phyloP scores from a whole-genome alignment of 2,113 vertebrate species.

The Pyxicephalus adspersus region DNA sequence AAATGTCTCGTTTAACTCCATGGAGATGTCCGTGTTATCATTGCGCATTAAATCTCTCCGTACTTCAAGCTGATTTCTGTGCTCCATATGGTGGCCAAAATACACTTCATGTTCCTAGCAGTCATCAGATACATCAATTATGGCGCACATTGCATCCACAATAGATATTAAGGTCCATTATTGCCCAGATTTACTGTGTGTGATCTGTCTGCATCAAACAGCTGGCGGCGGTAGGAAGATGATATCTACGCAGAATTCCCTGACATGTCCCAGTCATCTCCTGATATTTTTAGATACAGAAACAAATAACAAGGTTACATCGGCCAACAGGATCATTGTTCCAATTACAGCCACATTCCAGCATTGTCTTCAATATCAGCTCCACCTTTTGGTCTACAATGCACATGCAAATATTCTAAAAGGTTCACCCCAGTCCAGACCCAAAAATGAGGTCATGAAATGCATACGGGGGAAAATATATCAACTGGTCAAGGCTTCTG shows the following conservation, averaged over 20 bases:
- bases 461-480: too few relatives aligned
- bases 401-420: neutral
- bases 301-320: conserved; percentile 53
- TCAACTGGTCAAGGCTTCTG: too few relatives aligned
- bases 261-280: conserved; percentile 55
- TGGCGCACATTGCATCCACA: neutral
- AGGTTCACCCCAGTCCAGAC: too few relatives aligned
- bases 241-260: conserved; percentile 58
- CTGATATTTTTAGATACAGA: conserved; percentile 59
- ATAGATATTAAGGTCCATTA: conserved; percentile 28
- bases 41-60: too few relatives aligned
- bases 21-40: too few relatives aligned
- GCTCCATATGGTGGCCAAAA: conserved; percentile 30
- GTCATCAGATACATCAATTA: conserved; percentile 24
- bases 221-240: conserved; percentile 53
- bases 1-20: too few relatives aligned
- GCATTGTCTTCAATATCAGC: neutral
- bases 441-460: too few relatives aligned
- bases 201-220: conserved; percentile 38
- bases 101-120: neutral
- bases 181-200: conserved; percentile 33
- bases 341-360: conserved; percentile 49
- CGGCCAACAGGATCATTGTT: conserved; percentile 59
- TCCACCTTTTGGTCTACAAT: neutral
- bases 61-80: neutral